These are phyloP conservation scores for Platichthys stellatus DNA, from an alignment of 2,113 vertebrate species.

Conservation along the genomic window DNA sequence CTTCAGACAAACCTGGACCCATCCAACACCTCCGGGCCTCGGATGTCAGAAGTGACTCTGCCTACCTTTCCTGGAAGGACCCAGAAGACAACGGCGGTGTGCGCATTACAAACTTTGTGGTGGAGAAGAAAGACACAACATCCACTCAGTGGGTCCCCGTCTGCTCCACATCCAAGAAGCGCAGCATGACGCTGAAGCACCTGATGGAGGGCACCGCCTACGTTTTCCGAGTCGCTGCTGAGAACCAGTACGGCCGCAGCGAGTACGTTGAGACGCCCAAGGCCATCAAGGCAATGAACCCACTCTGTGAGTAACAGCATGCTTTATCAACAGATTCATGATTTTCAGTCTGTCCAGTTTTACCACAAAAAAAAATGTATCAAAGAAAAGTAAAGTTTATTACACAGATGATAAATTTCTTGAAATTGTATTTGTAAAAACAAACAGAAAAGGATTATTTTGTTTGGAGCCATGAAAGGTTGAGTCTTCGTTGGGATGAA, in stretches of 20 bases:
- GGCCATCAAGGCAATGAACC: constrained; percentile 95
- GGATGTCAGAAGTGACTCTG: constrained; percentile 95
- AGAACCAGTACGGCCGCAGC: constrained; percentile 95
- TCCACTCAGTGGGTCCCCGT: constrained; percentile 92
- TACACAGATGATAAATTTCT: no score
- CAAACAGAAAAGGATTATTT: no score
- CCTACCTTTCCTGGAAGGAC: constrained; percentile 97
- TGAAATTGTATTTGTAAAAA: no score
- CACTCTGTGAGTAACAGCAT: constrained; percentile 89
- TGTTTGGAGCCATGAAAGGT: no score
- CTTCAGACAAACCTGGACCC: constrained; percentile 94
- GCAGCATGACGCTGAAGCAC: constrained; percentile 91
- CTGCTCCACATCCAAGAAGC: constrained; percentile 96
- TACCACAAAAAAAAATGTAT: background rate
- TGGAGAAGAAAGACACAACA: constrained; percentile 95
- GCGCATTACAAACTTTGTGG: constrained; percentile 95
- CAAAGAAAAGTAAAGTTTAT: background rate
- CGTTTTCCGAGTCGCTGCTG: constrained; percentile 94
- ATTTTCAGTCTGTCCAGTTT: background rate
- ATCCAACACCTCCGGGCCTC: constrained; percentile 92
- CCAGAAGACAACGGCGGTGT: constrained; percentile 94
- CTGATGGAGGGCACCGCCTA: constrained; percentile 94
- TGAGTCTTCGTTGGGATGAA: no score
- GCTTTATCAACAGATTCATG: background rate
- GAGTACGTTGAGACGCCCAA: constrained; percentile 90